These are phyloP conservation scores for Acanthis flammea DNA, from an alignment of 2,797 vertebrate genomes.

Conservation along the genomic window DNA sequence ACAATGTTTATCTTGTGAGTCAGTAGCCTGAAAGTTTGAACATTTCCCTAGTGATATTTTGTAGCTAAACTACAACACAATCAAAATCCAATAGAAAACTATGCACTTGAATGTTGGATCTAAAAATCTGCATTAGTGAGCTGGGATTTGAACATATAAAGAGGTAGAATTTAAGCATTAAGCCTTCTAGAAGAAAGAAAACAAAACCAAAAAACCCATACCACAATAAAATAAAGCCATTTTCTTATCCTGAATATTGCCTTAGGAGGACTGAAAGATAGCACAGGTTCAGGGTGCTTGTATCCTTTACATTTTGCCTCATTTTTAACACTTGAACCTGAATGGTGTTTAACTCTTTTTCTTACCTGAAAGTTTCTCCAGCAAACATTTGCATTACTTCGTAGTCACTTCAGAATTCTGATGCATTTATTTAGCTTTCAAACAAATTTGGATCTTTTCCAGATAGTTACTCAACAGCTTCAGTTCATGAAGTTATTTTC, in stretches of 20 bases:
- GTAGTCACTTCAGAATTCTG: background rate
- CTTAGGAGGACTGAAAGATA: background rate
- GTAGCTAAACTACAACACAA: background rate
- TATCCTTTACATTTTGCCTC: background rate
- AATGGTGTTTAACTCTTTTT: background rate
- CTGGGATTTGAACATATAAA: background rate
- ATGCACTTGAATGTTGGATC: background rate
- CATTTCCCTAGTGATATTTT: background rate
- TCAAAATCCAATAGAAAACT: background rate
- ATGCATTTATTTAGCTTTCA: constrained; percentile 16
- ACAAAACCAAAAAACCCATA: background rate
- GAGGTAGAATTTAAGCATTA: background rate
- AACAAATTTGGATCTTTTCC: constrained; percentile 20
- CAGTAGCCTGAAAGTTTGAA: background rate
- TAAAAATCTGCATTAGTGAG: background rate
- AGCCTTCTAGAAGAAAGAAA: background rate
- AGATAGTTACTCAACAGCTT: background rate
- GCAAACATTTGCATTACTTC: background rate
- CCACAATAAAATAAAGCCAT: background rate
- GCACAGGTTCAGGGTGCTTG: background rate
- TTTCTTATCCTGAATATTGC: background rate
- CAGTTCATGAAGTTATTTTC: background rate
- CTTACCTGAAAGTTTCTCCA: background rate
- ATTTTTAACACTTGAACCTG: background rate
- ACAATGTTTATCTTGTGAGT: background rate